A percentile compares a stretch with the other conserved stretches of the same genome.
These are phyloP conservation scores for Anhinga anhinga DNA, from an alignment of 2,113 vertebrate genomes.

Conservation along the genomic window DNA sequence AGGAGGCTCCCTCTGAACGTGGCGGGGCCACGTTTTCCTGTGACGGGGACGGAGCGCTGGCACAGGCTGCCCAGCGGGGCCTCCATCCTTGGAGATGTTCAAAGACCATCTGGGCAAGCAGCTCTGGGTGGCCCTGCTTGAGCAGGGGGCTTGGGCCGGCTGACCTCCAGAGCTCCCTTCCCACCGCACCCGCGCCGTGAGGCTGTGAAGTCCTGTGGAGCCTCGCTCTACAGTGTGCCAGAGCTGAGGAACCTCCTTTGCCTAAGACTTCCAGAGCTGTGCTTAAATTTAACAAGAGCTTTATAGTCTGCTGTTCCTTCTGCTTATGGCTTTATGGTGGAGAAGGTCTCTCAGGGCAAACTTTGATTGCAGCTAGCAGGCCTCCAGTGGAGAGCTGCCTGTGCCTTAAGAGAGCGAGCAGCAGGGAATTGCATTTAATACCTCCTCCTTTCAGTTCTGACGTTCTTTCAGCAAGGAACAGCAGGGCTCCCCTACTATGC, in stretches of 20 bases:
- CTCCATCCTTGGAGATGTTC: background rate
- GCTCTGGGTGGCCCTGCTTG: background rate
- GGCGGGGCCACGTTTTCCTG: background rate
- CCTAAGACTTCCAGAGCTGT: background rate
- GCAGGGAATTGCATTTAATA: constrained; percentile 39
- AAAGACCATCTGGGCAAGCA: background rate
- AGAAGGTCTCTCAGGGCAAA: constrained; percentile 13
- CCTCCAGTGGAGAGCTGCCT: constrained; percentile 30
- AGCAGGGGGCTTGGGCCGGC: background rate
- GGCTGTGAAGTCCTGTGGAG: background rate
- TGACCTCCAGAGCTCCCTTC: background rate
- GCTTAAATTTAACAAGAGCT: background rate
- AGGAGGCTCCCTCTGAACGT: background rate
- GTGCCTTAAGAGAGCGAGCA: constrained; percentile 23
- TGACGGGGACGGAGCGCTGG: background rate
- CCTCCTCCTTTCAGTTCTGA: constrained; percentile 25
- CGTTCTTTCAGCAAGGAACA: constrained; percentile 19
- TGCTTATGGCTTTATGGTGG: background rate
- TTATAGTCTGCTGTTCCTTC: background rate
- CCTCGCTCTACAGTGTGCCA: background rate
- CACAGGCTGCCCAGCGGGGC: background rate
- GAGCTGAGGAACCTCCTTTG: background rate
- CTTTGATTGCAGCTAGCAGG: constrained; percentile 30
- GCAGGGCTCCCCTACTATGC: constrained; percentile 30
- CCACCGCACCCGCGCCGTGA: accelerated